Evolutionary conservation across 1,140 invertebrate species (phyloP).

Genomic region (Brachionus asplanchnoidis): DNA sequence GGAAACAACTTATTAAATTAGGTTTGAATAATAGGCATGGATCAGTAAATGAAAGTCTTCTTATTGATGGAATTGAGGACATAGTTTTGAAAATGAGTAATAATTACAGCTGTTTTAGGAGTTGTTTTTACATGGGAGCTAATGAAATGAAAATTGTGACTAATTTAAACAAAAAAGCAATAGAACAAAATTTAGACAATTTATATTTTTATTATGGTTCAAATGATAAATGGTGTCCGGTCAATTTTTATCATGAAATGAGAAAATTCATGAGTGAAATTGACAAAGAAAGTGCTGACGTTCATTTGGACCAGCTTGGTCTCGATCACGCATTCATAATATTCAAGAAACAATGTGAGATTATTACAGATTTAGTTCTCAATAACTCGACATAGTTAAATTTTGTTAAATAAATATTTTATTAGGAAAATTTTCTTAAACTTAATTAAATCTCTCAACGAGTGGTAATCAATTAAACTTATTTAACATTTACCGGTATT

Average conservation of each 20-base stretch:
- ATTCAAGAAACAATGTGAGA: constrained; percentile 28
- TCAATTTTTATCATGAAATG: constrained; percentile 64
- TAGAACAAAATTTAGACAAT: constrained; percentile 54
- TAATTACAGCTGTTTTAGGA: constrained; percentile 8
- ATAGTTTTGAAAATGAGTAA: constrained; percentile 7
- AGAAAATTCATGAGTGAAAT: constrained; percentile 48
- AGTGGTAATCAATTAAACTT: background rate
- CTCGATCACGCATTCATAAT: constrained; percentile 71
- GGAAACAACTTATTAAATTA: constrained; percentile 48
- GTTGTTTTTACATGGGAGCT: constrained; percentile 57
- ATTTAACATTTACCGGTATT: background rate
- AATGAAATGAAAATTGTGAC: constrained; percentile 56
- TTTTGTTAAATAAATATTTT: background rate
- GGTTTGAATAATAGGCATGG: constrained; percentile 47
- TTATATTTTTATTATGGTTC: constrained; percentile 72
- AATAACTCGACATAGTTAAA: background rate
- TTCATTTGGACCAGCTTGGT: constrained; percentile 64
- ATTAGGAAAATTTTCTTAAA: background rate
- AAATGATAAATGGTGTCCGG: constrained; percentile 70
- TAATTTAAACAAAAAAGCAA: constrained; percentile 51
- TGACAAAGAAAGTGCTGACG: constrained; percentile 61
- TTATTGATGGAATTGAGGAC: background rate
- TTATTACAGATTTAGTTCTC: background rate
- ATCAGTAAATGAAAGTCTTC: constrained; percentile 44
- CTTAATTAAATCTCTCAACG: background rate